Conservation (phyloP, 2,113 vertebrate genomes). For the Athene cunicularia region DNA sequence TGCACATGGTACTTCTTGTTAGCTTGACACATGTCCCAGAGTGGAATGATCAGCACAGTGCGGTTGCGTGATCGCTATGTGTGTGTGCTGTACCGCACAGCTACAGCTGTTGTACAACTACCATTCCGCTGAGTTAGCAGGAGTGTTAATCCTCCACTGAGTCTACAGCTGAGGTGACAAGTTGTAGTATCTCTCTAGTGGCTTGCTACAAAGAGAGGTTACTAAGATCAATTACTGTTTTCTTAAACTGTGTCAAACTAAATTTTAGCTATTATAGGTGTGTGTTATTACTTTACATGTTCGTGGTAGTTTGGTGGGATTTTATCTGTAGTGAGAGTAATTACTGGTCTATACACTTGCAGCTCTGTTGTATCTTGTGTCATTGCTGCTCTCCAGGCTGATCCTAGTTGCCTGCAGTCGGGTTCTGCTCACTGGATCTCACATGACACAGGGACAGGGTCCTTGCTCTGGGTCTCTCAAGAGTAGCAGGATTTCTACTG, state of each 20-base stretch:
- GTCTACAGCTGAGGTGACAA: background rate
- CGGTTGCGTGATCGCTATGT: background rate
- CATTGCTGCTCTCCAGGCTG: background rate
- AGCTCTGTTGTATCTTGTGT: background rate
- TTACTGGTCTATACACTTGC: background rate
- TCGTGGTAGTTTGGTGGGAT: background rate
- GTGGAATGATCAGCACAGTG: background rate
- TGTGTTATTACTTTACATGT: background rate
- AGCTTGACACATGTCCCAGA: background rate
- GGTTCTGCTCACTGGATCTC: background rate
- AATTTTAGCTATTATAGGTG: background rate
- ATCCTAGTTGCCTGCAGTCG: rapidly evolving
- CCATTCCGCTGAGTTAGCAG: background rate
- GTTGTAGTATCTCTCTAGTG: background rate
- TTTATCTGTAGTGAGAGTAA: background rate
- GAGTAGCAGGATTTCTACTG: background rate
- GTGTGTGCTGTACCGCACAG: background rate
- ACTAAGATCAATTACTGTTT: background rate
- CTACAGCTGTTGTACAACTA: background rate
- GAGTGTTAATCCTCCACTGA: background rate
- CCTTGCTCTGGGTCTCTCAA: background rate
- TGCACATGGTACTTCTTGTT: background rate
- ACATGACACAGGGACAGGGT: background rate
- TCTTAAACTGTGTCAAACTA: background rate
- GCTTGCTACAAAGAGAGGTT: background rate